These are phyloP conservation scores for Menidia menidia DNA, from an alignment of 2,797 vertebrate species.

Conservation along the genomic window DNA sequence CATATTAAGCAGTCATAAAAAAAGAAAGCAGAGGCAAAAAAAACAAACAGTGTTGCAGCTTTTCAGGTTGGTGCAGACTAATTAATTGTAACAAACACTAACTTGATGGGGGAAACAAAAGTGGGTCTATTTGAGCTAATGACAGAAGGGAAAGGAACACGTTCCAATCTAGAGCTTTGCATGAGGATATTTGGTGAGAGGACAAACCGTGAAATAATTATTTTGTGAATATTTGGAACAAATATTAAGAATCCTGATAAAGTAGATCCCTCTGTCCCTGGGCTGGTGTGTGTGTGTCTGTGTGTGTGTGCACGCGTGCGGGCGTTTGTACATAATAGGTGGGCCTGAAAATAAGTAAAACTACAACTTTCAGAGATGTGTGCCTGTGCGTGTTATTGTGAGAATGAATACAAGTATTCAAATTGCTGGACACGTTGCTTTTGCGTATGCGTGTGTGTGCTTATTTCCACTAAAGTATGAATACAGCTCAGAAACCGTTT, in stretches of 20 bases:
- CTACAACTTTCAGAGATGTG: conserved; percentile 18
- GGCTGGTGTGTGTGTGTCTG: conserved; percentile 11
- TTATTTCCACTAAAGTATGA: conserved; percentile 18
- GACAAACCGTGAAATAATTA: conserved; percentile 48
- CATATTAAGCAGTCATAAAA: conserved; percentile 1
- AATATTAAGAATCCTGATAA: conserved; percentile 41
- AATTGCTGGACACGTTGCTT: conserved; percentile 1
- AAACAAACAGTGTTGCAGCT: conserved; percentile 26
- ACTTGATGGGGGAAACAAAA: conserved; percentile 19
- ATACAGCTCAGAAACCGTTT: conserved; percentile 6
- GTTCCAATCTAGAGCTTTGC: conserved; percentile 25
- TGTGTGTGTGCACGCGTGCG: conserved; percentile 2
- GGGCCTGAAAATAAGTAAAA: conserved; percentile 14
- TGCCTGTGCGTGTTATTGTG: not conserved
- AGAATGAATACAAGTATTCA: conserved; percentile 8
- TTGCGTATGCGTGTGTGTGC: not conserved
- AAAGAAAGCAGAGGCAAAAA: conserved; percentile 15
- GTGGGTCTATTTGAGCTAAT: conserved; percentile 9
- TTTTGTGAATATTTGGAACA: conserved; percentile 44
- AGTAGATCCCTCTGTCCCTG: conserved; percentile 32
- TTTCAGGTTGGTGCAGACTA: conserved; percentile 29
- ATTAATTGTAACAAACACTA: conserved; percentile 30
- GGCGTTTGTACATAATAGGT: conserved; percentile 8
- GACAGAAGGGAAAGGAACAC: conserved; percentile 15
- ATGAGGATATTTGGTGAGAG: conserved; percentile 22